Evolutionary conservation across 2,888 invertebrate genomes (phyloP).

Genomic region (Troides helena): DNA sequence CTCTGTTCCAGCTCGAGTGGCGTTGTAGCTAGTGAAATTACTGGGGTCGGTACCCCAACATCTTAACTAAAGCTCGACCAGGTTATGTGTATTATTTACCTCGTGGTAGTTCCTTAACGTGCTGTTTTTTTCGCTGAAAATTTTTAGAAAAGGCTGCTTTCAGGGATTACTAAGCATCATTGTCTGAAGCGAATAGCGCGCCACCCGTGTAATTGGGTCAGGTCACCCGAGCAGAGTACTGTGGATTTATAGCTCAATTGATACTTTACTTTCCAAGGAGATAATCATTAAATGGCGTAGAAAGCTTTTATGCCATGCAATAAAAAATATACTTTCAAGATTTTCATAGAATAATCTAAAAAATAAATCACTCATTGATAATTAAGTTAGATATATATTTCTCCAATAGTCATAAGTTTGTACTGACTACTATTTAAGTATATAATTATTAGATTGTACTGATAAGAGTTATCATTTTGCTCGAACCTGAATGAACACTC

Average conservation of each 20-base stretch:
- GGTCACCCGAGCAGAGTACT: constrained; percentile 9
- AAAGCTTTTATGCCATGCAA: not conserved
- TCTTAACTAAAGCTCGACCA: no score
- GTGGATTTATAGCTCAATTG: constrained; percentile 10
- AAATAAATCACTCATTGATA: not conserved
- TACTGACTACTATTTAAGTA: no score
- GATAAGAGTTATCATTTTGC: no score
- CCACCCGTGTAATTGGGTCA: constrained; percentile 24
- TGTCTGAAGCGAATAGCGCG: constrained; percentile 1
- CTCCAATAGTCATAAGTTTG: no score
- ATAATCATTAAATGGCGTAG: not conserved
- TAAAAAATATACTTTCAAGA: constrained; percentile 1
- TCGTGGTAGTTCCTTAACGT: no score
- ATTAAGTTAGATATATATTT: not conserved
- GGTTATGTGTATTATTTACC: no score
- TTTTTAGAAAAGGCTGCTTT: not conserved
- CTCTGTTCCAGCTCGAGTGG: no score
- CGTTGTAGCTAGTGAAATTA: no score
- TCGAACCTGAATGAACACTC: no score
- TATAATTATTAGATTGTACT: no score
- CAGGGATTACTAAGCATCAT: not conserved
- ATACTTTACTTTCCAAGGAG: constrained; percentile 7
- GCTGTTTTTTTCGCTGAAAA: no score
- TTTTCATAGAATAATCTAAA: not conserved
- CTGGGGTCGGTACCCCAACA: no score